These are phyloP conservation scores for Mustela lutreola DNA, from an alignment of 2,113 vertebrate genomes.

Conservation along the genomic window DNA sequence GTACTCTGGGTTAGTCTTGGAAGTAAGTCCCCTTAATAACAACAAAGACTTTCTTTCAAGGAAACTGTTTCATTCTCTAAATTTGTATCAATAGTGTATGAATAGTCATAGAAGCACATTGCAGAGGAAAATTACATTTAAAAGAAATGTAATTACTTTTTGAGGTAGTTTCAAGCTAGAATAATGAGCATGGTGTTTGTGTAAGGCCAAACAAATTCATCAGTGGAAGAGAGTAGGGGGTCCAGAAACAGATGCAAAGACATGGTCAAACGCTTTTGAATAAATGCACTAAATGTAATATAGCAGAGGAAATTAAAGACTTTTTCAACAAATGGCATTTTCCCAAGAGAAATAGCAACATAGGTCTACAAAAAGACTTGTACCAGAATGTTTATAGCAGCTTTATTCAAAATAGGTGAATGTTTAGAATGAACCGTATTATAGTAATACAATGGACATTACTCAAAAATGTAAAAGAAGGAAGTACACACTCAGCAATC, in stretches of 20 bases:
- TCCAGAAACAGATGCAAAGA: neutral
- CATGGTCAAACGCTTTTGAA: neutral
- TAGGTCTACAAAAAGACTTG: neutral
- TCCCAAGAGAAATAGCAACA: neutral
- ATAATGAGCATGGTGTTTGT: neutral
- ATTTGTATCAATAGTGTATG: neutral
- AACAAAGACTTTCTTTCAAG: neutral
- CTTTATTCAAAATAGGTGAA: conserved; percentile 28
- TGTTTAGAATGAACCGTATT: neutral
- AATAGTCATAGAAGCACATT: neutral
- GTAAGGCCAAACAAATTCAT: neutral
- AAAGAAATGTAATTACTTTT: neutral
- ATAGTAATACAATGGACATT: neutral
- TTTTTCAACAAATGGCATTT: neutral
- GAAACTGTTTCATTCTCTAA: neutral
- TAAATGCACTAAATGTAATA: neutral
- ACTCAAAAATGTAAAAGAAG: neutral
- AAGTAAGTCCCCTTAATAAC: neutral
- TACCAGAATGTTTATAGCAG: neutral
- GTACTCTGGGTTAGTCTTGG: neutral
- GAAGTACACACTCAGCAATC: neutral
- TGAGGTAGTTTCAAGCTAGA: neutral
- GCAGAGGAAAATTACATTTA: neutral
- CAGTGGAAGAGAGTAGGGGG: neutral
- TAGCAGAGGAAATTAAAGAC: neutral